Percentiles rank a stretch among this genome's conserved stretches.
Conservation (phyloP, 1,140 invertebrate species). For the Trichogramma pretiosum region DNA sequence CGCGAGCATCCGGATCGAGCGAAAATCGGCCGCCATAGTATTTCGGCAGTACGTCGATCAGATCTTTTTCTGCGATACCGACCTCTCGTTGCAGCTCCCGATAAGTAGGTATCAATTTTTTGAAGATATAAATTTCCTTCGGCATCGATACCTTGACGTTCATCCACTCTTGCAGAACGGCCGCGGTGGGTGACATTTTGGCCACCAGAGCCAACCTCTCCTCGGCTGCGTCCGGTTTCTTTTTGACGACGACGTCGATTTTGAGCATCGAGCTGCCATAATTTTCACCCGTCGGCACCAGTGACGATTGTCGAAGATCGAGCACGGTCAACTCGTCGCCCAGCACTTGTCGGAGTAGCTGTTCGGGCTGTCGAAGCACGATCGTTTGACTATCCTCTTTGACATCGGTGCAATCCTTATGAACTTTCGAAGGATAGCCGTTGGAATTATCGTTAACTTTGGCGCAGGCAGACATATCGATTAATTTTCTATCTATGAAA, state of each 20-base stretch:
- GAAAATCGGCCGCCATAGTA: slow-evolving; percentile 48
- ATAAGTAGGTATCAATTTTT: slow-evolving; percentile 27
- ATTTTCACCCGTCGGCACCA: slow-evolving; percentile 46
- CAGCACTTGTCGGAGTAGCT: slow-evolving; percentile 20
- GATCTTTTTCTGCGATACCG: not conserved
- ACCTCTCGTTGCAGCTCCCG: slow-evolving; percentile 22
- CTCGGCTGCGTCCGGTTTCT: not conserved
- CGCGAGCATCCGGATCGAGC: slow-evolving; percentile 26
- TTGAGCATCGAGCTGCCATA: slow-evolving; percentile 49
- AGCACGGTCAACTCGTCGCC: slow-evolving; percentile 20
- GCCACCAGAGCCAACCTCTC: slow-evolving; percentile 23
- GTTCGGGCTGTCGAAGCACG: slow-evolving; percentile 15
- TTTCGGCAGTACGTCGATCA: slow-evolving; percentile 31
- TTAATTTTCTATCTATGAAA: no score
- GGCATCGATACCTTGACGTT: no score
- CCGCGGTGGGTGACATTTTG: slow-evolving; percentile 29
- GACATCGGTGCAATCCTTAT: no score
- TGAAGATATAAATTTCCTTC: slow-evolving; percentile 35
- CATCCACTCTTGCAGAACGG: slow-evolving; percentile 30
- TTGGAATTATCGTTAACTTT: no score
- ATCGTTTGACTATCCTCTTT: no score
- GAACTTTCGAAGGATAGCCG: no score
- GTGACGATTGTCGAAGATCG: slow-evolving; percentile 15
- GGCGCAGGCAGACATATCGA: no score
- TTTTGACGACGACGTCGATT: slow-evolving; percentile 29